Evolutionary conservation across 2,888 invertebrate genomes (phyloP).

Genomic region (Spatulosminthurus flaviceps): DNA sequence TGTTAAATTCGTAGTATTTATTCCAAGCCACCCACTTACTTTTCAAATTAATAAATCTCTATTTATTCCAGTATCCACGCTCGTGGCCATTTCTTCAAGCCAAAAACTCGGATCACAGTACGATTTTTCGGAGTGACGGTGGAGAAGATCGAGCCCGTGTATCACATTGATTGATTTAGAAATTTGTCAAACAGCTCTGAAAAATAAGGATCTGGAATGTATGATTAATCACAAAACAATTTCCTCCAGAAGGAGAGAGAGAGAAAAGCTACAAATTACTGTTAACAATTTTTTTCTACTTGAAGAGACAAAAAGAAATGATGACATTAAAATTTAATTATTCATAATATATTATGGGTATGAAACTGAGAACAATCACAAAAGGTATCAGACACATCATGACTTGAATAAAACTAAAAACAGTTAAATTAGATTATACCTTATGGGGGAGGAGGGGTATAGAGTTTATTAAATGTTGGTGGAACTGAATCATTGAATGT

Average conservation of each 20-base stretch:
- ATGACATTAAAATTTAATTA: neutral
- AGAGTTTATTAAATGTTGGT: too few relatives aligned
- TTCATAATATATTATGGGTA: too few relatives aligned
- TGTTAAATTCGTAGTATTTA: neutral
- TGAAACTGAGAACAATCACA: neutral
- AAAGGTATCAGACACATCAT: neutral
- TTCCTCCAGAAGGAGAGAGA: neutral
- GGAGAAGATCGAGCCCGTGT: slow-evolving; percentile 30
- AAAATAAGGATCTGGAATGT: too few relatives aligned
- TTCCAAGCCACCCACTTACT: too few relatives aligned
- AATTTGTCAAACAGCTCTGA: neutral
- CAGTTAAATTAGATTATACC: too few relatives aligned
- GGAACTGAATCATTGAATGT: too few relatives aligned
- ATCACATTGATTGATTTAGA: slow-evolving; percentile 19
- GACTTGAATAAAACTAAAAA: neutral
- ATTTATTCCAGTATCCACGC: slow-evolving; percentile 59
- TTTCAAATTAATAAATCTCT: too few relatives aligned
- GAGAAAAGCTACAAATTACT: neutral
- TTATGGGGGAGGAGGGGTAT: too few relatives aligned
- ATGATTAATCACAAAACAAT: too few relatives aligned
- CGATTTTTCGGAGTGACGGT: slow-evolving; percentile 58
- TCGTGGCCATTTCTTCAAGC: slow-evolving; percentile 61
- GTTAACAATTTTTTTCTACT: neutral
- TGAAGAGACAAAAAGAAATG: neutral
- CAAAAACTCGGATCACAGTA: slow-evolving; percentile 53